Evolutionary conservation across 1,140 invertebrate species (phyloP).

Genomic region (Mactra quadrangularis): DNA sequence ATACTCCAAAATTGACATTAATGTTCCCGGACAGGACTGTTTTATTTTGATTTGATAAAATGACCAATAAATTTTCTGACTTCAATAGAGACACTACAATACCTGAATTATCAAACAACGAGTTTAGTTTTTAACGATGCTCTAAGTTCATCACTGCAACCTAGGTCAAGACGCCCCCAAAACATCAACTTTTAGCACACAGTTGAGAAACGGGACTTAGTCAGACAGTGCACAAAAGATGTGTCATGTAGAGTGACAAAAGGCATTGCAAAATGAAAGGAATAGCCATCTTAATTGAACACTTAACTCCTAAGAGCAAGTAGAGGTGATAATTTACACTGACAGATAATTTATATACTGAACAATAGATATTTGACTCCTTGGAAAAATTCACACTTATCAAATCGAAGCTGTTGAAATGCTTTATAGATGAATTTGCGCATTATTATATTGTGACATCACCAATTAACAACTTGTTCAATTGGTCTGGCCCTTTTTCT

Average conservation of each 20-base stretch:
- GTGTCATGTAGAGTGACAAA: slow-evolving; percentile 4
- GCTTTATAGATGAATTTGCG: too few species aligned
- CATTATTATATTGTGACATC: too few species aligned
- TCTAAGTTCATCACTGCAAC: background rate
- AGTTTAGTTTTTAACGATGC: slow-evolving; percentile 17
- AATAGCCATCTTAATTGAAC: background rate
- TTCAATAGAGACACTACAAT: slow-evolving; percentile 21
- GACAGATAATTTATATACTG: too few species aligned
- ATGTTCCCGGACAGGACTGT: slow-evolving; percentile 14
- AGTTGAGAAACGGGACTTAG: background rate
- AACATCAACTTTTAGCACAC: background rate
- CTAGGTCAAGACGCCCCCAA: slow-evolving; percentile 20
- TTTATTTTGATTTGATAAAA: slow-evolving; percentile 49
- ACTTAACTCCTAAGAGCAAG: slow-evolving; percentile 2
- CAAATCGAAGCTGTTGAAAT: too few species aligned
- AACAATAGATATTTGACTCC: too few species aligned
- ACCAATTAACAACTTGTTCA: too few species aligned
- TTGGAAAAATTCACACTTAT: too few species aligned
- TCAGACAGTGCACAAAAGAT: background rate
- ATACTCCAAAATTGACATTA: slow-evolving; percentile 8
- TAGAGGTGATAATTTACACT: background rate
- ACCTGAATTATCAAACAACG: slow-evolving; percentile 11
- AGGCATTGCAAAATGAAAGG: slow-evolving; percentile 10
- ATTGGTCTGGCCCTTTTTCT: too few species aligned
- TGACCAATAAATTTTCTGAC: slow-evolving; percentile 49